Percentiles rank a stretch among this genome's conserved stretches.
phyloP scores from a whole-genome alignment of 2,113 vertebrate species.

The Cygnus atratus region DNA sequence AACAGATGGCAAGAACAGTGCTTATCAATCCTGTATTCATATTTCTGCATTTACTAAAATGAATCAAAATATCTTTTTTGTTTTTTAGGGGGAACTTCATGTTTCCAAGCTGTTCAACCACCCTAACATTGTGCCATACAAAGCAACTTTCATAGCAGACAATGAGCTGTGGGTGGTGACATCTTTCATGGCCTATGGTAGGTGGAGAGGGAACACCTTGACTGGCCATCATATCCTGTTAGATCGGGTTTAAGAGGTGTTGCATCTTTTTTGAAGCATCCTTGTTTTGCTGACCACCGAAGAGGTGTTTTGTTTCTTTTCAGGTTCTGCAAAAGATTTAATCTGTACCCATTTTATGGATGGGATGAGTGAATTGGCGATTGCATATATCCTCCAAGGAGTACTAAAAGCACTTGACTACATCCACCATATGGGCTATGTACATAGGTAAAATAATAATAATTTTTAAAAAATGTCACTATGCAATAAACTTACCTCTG shows the following conservation, averaged over 20 bases:
- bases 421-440: conserved; percentile 98
- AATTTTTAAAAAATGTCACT: not conserved
- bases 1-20: not conserved
- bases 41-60: not conserved
- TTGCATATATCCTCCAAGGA: conserved; percentile 93
- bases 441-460: conserved; percentile 85
- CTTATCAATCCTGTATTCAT: not conserved
- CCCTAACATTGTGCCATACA: conserved; percentile 93
- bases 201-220: not conserved
- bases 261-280: not conserved
- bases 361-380: conserved; percentile 93
- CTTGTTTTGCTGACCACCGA: not conserved
- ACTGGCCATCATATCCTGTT: not conserved
- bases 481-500: not conserved
- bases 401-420: conserved; percentile 94
- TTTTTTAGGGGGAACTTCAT: conserved; percentile 80
- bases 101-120: conserved; percentile 97
- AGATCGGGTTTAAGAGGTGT: not conserved
- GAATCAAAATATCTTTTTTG: not conserved
- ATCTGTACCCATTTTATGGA: conserved; percentile 93
- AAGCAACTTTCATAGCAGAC: conserved; percentile 92
- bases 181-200: conserved; percentile 97
- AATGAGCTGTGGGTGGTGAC: conserved; percentile 98
- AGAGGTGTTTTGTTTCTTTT: not conserved
- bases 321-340: conserved; percentile 95